A percentile compares a stretch with the other conserved stretches of the same genome.
phyloP scores from a whole-genome alignment of 1,140 invertebrate genomes.

The Drosophila sproati region DNA sequence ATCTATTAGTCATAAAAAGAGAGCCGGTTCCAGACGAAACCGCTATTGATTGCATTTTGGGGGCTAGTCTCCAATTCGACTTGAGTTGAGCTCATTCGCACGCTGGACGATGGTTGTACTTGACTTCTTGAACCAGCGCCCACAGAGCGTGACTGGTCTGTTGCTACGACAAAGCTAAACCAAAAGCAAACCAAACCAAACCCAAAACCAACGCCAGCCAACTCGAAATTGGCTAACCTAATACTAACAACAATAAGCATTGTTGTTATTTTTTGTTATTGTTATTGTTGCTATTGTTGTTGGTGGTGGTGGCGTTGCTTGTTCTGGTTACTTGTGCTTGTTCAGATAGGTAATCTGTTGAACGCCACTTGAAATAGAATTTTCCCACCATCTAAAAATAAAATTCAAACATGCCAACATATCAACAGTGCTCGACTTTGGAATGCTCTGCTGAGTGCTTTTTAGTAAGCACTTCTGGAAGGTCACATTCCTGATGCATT shows the following conservation, averaged over 20 bases:
- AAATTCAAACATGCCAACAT: slow-evolving; percentile 42
- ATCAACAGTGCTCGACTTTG: slow-evolving; percentile 18
- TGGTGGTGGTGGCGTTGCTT: slow-evolving; percentile 40
- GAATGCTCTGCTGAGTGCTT: slow-evolving; percentile 13
- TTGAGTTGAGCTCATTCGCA: slow-evolving; percentile 67
- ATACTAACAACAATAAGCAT: slow-evolving; percentile 73
- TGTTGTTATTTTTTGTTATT: slow-evolving; percentile 37
- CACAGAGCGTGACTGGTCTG: slow-evolving; percentile 79
- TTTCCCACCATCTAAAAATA: slow-evolving; percentile 82
- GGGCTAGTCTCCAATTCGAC: not conserved
- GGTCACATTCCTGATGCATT: not conserved
- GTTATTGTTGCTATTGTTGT: slow-evolving; percentile 11
- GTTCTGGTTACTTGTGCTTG: slow-evolving; percentile 67
- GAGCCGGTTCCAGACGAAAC: slow-evolving; percentile 24
- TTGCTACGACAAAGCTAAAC: slow-evolving; percentile 44
- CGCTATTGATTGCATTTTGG: slow-evolving; percentile 35
- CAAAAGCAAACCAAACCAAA: slow-evolving; percentile 16
- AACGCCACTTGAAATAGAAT: slow-evolving; percentile 75
- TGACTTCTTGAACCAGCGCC: slow-evolving; percentile 81
- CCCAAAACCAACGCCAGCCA: slow-evolving; percentile 44
- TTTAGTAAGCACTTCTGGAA: too few species aligned
- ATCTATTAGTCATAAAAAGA: slow-evolving; percentile 76
- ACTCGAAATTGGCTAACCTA: slow-evolving; percentile 73
- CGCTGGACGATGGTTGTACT: slow-evolving; percentile 69
- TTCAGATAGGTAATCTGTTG: slow-evolving; percentile 74